These are phyloP conservation scores for Schmidtea mediterranea DNA, from an alignment of 1,140 invertebrate species.

Conservation along the genomic window DNA sequence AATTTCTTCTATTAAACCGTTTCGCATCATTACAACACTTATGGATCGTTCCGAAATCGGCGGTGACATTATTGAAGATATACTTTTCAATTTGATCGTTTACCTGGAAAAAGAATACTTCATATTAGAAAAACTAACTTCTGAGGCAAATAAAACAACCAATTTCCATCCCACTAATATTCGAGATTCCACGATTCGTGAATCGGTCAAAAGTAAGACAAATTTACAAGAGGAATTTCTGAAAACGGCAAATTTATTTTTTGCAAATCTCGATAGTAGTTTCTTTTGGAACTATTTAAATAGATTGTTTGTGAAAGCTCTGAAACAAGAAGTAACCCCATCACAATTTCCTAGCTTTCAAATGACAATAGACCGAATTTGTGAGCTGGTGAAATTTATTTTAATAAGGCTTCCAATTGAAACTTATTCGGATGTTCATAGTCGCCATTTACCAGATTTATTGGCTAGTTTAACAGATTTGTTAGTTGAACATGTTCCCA, in stretches of 20 bases:
- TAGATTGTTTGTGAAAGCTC: neutral
- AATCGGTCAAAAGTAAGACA: slow-evolving; percentile 6
- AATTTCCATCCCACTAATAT: neutral
- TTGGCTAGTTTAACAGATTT: slow-evolving; percentile 19
- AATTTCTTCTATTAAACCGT: slow-evolving; percentile 41
- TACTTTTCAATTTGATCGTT: slow-evolving; percentile 56
- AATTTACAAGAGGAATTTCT: slow-evolving; percentile 30
- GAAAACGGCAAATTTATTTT: slow-evolving; percentile 62
- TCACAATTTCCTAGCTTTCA: slow-evolving; percentile 6
- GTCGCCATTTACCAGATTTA: slow-evolving; percentile 45
- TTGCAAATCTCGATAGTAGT: slow-evolving; percentile 50
- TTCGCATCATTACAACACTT: slow-evolving; percentile 53
- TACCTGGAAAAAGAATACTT: slow-evolving; percentile 23
- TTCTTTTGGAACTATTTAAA: slow-evolving; percentile 40
- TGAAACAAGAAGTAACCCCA: no score
- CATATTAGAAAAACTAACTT: slow-evolving; percentile 6
- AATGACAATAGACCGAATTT: slow-evolving; percentile 30
- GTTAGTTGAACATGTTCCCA: no score
- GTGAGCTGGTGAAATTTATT: slow-evolving; percentile 45
- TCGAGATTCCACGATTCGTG: neutral
- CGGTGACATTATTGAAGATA: slow-evolving; percentile 50
- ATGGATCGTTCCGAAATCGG: slow-evolving; percentile 67
- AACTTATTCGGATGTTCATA: slow-evolving; percentile 47
- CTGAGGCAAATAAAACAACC: neutral
- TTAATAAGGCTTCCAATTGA: slow-evolving; percentile 47